Conservation (phyloP, 1,140 invertebrate genomes). For the Magallana ariakensis region DNA sequence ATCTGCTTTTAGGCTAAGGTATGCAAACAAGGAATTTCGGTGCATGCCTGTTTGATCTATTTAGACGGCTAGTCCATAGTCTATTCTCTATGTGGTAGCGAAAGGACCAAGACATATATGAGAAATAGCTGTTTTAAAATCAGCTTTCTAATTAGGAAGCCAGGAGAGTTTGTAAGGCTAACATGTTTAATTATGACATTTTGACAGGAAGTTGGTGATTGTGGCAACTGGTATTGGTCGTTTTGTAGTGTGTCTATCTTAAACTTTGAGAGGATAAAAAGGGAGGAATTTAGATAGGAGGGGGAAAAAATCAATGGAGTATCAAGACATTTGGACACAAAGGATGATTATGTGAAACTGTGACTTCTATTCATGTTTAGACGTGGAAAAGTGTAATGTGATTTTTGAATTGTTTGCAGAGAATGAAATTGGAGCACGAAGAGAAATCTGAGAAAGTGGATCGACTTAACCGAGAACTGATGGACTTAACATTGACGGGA, state of each 20-base stretch:
- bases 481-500: constrained; percentile 85
- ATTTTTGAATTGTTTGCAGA: constrained; percentile 82
- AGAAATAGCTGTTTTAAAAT: not conserved
- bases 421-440: constrained; percentile 91
- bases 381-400: not conserved
- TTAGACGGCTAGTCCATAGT: not conserved
- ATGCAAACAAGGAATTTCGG: not conserved
- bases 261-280: too few relatives aligned
- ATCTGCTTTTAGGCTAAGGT: constrained; percentile 6
- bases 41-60: constrained; percentile 12
- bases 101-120: not conserved
- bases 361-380: not conserved
- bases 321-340: constrained; percentile 17
- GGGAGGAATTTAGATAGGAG: too few relatives aligned
- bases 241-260: not conserved
- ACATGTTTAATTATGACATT: not conserved
- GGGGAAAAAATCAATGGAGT: not conserved
- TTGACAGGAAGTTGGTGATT: not conserved
- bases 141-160: not conserved
- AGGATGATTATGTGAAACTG: not conserved
- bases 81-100: not conserved
- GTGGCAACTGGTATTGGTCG: not conserved
- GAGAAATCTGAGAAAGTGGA: constrained; percentile 90
- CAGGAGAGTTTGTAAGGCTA: not conserved
- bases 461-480: constrained; percentile 89